Conservation (phyloP, 2,888 invertebrate genomes). For the Lordiphosa fenestrarum region DNA sequence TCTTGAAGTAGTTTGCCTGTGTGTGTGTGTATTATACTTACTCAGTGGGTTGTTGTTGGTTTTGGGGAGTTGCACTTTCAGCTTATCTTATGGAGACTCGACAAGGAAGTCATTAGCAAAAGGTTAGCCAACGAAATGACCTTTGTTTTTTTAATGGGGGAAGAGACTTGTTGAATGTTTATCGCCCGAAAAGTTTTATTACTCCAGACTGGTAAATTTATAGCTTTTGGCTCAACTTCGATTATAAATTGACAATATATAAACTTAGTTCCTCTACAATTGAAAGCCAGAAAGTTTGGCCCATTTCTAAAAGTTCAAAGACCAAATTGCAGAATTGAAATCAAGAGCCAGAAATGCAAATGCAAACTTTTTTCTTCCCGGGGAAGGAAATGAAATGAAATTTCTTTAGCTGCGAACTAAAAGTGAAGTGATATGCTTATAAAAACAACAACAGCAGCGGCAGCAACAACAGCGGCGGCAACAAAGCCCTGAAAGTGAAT, state of each 20-base stretch:
- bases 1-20: slow-evolving; percentile 20
- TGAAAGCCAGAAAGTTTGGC: slow-evolving; percentile 28
- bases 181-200: not conserved
- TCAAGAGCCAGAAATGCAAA: slow-evolving; percentile 24
- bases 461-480: slow-evolving; percentile 6
- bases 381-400: slow-evolving; percentile 48
- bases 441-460: slow-evolving; percentile 5
- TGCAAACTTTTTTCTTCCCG: slow-evolving; percentile 21
- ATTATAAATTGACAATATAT: slow-evolving; percentile 15
- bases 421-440: slow-evolving; percentile 56
- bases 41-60: slow-evolving; percentile 14
- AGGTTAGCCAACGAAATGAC: slow-evolving; percentile 30
- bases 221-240: slow-evolving; percentile 8
- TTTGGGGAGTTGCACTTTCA: slow-evolving; percentile 25
- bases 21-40: slow-evolving; percentile 15
- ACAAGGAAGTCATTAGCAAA: slow-evolving; percentile 46
- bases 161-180: not conserved
- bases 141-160: slow-evolving; percentile 13
- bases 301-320: slow-evolving; percentile 25
- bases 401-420: slow-evolving; percentile 36
- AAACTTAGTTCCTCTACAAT: slow-evolving; percentile 16
- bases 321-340: slow-evolving; percentile 28
- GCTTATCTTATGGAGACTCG: slow-evolving; percentile 44
- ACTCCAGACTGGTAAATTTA: not conserved
- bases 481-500: slow-evolving; percentile 23